These are phyloP conservation scores for Tenthredo distinguenda DNA, from an alignment of 2,888 invertebrate genomes.

Conservation along the genomic window DNA sequence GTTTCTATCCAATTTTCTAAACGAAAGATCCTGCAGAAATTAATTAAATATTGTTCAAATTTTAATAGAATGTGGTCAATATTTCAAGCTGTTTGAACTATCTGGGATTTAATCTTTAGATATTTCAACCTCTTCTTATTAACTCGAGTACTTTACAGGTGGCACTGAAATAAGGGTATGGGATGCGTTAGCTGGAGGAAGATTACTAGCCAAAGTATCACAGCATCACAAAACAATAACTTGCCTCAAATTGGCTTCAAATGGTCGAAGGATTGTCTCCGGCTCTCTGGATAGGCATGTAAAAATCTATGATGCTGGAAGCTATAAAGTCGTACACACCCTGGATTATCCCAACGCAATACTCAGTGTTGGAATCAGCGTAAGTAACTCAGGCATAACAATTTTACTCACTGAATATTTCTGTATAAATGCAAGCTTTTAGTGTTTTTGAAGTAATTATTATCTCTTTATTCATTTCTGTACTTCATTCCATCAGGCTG, in stretches of 20 bases:
- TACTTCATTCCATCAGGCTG: slow-evolving; percentile 77
- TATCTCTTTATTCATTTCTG: background rate
- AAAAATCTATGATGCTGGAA: slow-evolving; percentile 93
- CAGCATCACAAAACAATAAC: slow-evolving; percentile 98
- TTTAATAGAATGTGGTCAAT: background rate
- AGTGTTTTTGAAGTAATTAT: slow-evolving; percentile 12
- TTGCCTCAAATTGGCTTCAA: slow-evolving; percentile 89
- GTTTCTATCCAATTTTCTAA: background rate
- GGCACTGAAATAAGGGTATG: slow-evolving; percentile 95
- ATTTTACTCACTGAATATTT: background rate
- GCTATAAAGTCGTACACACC: slow-evolving; percentile 93
- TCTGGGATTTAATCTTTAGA: background rate
- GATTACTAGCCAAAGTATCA: slow-evolving; percentile 89
- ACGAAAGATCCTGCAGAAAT: too few relatives aligned
- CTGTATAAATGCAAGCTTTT: background rate
- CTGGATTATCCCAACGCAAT: slow-evolving; percentile 95
- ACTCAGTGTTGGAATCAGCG: slow-evolving; percentile 88
- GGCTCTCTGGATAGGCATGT: slow-evolving; percentile 96
- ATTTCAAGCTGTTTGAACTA: background rate
- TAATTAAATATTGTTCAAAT: background rate
- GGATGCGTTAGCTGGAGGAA: slow-evolving; percentile 95
- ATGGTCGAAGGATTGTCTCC: slow-evolving; percentile 91
- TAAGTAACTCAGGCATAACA: slow-evolving; percentile 74
- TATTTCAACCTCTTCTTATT: background rate
- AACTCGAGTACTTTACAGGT: slow-evolving; percentile 77